Evolutionary conservation across 2,888 invertebrate genomes (phyloP), one percentile per base, ranked within the genome.

Genomic region (Chrysomela aeneicollis): DNA sequence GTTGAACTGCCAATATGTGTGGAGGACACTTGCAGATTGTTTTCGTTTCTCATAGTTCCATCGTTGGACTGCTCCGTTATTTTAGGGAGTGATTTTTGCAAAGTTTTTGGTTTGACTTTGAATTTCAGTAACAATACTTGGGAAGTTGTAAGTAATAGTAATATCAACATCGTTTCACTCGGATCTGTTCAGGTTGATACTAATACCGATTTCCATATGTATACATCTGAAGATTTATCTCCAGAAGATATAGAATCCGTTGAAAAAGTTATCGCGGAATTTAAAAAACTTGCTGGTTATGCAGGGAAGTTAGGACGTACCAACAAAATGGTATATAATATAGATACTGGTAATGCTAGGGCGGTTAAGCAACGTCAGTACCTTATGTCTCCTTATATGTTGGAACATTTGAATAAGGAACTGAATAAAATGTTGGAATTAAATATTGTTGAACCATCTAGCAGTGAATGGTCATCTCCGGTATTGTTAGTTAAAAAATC

Each of bases 71-170:
- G 47, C 19, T 21, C 37, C 12, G 22, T 66, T 18, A 53, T 66
- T 15, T 57, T 60, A 9, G 66, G 62, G 4, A 62, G 51, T 21
- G 66, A 66, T 50, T 63, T 66, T 60, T 59, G 66, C 17, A 26
- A 46, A 15, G 17, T 1, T 17, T 63, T 63, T 32, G 42, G 30
- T 8, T 15, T 66, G 10, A 59, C 26, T 12, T 15, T 59, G 30
- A 50, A 66, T 52, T 63, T 60, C 21, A 22, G 26, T n/a, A 15
- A 53, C 19, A 32, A 47, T 42, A 17, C 19, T 22, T 59, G 61
- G 66, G 30, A 53, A n/a, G 15, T 50, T 12, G 8, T 42, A n/a
- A 26, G 30, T 21, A 18, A 42, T 3, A 18, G 32, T 1, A 42
- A 47, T 18, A 32, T 42, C n/a, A n/a, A n/a, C n/a, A 30, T 54